Percentiles rank a stretch among this genome's conserved stretches.
phyloP scores from a whole-genome alignment of 1,140 invertebrate species.

The Heterodera carotae region DNA sequence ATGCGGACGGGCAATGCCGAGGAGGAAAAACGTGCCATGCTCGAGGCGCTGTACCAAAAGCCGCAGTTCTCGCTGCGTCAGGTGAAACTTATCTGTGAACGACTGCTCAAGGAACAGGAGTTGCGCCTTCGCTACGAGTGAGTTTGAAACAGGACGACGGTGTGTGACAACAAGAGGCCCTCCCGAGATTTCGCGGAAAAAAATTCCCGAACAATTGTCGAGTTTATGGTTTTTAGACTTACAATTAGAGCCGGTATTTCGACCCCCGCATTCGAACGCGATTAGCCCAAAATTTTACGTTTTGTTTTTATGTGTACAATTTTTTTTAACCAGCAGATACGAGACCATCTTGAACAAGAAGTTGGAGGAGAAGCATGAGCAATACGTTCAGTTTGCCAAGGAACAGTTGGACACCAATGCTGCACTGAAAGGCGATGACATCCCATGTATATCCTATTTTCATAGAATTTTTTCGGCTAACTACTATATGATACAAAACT shows the following conservation, averaged over 20 bases:
- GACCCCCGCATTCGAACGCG: no score
- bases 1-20: conserved; percentile 3
- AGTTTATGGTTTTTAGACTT: no score
- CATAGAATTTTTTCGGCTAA: no score
- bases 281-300: no score
- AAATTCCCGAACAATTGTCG: no score
- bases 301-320: background rate
- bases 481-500: no score
- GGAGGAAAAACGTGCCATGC: conserved; percentile 18
- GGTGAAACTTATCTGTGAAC: conserved; percentile 63
- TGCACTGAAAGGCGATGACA: conserved; percentile 17
- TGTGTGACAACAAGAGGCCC: no score
- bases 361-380: conserved; percentile 62
- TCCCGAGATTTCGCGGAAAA: no score
- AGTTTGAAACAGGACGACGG: background rate
- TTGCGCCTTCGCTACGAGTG: conserved; percentile 61
- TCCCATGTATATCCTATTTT: conserved; percentile 14
- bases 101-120: conserved; percentile 61
- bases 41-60: conserved; percentile 49
- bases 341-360: conserved; percentile 58
- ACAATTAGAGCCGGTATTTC: no score
- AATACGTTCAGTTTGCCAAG: conserved; percentile 64
- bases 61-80: conserved; percentile 61
- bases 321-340: conserved; percentile 33
- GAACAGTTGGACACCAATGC: conserved; percentile 53